Percentiles rank a stretch among this genome's conserved stretches.
Evolutionary conservation across 2,113 vertebrate species (phyloP).

Genomic region (Talpa occidentalis): DNA sequence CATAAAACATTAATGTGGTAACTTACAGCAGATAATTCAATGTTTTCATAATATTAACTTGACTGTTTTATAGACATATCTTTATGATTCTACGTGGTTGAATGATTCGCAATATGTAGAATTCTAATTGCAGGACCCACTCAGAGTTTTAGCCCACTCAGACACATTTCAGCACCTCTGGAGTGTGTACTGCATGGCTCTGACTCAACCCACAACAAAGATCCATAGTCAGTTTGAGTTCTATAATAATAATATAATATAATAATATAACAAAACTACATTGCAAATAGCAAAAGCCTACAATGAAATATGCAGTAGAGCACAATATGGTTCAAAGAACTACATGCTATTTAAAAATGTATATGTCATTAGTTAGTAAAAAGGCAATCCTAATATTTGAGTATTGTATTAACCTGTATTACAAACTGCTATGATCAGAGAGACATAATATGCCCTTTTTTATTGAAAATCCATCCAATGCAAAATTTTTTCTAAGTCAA

Average conservation of each 20-base stretch:
- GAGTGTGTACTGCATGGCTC: neutral
- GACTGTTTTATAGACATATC: neutral
- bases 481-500: too few species aligned
- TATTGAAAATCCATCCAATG: slow-evolving; percentile 3
- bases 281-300: neutral
- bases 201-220: neutral
- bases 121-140: neutral
- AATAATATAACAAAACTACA: neutral
- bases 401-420: neutral
- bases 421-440: neutral
- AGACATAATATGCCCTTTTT: neutral
- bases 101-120: neutral
- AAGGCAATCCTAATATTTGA: neutral
- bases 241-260: too few species aligned
- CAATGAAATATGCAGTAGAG: neutral
- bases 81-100: neutral
- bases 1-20: neutral
- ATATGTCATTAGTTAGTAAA: neutral
- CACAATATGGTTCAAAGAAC: neutral
- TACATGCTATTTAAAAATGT: neutral
- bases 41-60: neutral
- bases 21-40: neutral
- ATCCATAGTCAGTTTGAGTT: fast-evolving
- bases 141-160: neutral
- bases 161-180: neutral